Evolutionary conservation across 1,140 invertebrate species (phyloP).

Genomic region (Proales similis): DNA sequence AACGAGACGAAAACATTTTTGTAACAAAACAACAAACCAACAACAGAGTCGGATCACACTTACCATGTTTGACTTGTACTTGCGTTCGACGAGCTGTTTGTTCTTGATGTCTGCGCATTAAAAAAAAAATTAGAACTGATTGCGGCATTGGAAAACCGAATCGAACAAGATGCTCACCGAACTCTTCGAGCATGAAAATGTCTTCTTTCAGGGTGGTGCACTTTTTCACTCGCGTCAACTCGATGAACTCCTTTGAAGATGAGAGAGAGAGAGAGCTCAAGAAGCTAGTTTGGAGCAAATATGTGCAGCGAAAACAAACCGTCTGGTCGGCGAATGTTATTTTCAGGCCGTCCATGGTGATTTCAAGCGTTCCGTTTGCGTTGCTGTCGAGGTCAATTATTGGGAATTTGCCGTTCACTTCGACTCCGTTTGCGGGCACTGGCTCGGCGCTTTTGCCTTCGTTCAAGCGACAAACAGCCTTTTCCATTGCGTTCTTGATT

Average conservation of each 20-base stretch:
- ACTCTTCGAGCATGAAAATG: constrained; percentile 88
- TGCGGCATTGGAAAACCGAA: constrained; percentile 32
- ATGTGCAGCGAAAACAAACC: background rate
- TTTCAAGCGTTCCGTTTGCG: constrained; percentile 91
- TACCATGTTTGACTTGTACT: constrained; percentile 97
- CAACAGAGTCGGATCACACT: constrained; percentile 52
- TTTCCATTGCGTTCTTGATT: constrained; percentile 97
- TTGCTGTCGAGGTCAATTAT: constrained; percentile 91
- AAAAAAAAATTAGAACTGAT: constrained; percentile 39
- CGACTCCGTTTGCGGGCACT: constrained; percentile 49
- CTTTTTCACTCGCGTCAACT: constrained; percentile 95
- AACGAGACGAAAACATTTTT: constrained; percentile 32
- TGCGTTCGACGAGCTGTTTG: constrained; percentile 87
- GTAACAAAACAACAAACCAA: constrained; percentile 32
- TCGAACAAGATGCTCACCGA: constrained; percentile 62
- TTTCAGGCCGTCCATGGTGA: constrained; percentile 97
- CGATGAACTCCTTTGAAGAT: constrained; percentile 68
- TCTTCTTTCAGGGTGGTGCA: constrained; percentile 97
- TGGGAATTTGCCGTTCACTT: constrained; percentile 95
- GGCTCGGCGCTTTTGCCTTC: constrained; percentile 53
- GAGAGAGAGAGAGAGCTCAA: constrained; percentile 12
- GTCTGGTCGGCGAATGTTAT: constrained; percentile 83
- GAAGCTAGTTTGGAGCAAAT: background rate
- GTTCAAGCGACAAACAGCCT: constrained; percentile 74
- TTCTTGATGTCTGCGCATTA: constrained; percentile 83